A percentile compares a stretch with the other conserved stretches of the same genome.
phyloP scores from a whole-genome alignment of 2,888 invertebrate species.

The Molanna angustata region DNA sequence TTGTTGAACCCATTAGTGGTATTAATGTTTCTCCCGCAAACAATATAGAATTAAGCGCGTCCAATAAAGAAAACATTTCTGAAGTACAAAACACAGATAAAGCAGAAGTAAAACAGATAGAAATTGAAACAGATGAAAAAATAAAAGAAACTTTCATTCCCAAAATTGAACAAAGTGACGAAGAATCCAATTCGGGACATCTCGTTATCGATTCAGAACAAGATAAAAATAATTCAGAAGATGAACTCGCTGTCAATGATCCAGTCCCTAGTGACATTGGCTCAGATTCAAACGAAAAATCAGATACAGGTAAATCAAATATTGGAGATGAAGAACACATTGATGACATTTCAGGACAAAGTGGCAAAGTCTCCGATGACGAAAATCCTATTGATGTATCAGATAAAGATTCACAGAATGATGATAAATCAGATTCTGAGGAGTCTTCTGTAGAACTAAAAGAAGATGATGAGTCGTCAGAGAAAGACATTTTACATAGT shows the following conservation, averaged over 20 bases:
- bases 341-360: too few species aligned
- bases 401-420: not conserved
- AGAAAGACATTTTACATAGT: not conserved
- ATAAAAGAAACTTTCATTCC: not conserved
- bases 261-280: not conserved
- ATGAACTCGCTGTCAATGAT: not conserved
- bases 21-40: not conserved
- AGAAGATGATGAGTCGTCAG: not conserved
- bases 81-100: too few species aligned
- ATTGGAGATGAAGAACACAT: too few species aligned
- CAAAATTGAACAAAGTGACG: constrained; percentile 3
- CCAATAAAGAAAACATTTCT: not conserved
- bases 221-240: constrained; percentile 6
- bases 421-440: not conserved
- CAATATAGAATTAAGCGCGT: not conserved
- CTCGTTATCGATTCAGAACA: constrained; percentile 36
- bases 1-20: not conserved
- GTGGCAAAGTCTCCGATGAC: not conserved
- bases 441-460: too few species aligned
- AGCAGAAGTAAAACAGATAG: too few species aligned
- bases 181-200: constrained; percentile 15
- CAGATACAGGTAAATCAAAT: too few species aligned
- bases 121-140: not conserved
- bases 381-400: not conserved
- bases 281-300: too few species aligned